These are phyloP conservation scores for Haliclystus octoradiatus DNA, from an alignment of 30 jellyfish, hydroid and myxozoan species.

Conservation along the genomic window DNA sequence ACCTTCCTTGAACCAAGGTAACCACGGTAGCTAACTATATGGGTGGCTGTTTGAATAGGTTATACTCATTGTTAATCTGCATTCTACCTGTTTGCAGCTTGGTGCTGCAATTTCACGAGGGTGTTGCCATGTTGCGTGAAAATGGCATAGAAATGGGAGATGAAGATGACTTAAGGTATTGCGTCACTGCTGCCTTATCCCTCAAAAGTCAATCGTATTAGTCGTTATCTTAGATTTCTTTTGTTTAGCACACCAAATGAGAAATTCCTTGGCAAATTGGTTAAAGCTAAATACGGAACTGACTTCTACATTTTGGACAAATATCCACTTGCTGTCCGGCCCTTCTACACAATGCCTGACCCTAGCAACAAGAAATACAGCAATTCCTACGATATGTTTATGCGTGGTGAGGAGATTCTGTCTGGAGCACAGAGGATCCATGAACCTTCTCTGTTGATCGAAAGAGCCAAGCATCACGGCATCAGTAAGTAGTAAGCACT, in stretches of 20 bases:
- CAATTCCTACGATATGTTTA: constrained; percentile 98
- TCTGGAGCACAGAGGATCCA: constrained; percentile 99
- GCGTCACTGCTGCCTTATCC: neutral
- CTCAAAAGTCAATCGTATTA: too few relatives aligned
- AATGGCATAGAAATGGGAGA: constrained; percentile 99
- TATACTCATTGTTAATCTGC: neutral
- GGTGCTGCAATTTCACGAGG: constrained; percentile 84
- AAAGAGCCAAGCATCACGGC: constrained; percentile 91
- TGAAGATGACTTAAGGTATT: constrained; percentile 96
- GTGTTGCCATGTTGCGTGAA: constrained; percentile 87
- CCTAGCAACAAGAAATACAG: constrained; percentile 69
- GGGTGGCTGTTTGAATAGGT: neutral
- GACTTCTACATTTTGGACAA: constrained; percentile 97
- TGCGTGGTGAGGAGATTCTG: constrained; percentile 99
- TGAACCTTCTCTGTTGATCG: constrained; percentile 85
- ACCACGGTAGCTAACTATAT: neutral
- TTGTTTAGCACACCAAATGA: constrained; percentile 95
- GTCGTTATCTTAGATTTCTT: too few relatives aligned
- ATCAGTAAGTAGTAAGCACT: constrained; percentile 40
- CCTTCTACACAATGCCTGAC: constrained; percentile 99
- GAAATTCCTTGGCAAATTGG: constrained; percentile 94
- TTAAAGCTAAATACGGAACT: constrained; percentile 95
- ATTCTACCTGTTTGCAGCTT: constrained; percentile 27
- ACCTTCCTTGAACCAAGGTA: constrained; percentile 95
- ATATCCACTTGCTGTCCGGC: constrained; percentile 98